Percentiles rank a stretch among this genome's conserved stretches.
These are phyloP conservation scores for Mastacembelus armatus DNA, from an alignment of 2,797 vertebrate species.

Conservation along the genomic window DNA sequence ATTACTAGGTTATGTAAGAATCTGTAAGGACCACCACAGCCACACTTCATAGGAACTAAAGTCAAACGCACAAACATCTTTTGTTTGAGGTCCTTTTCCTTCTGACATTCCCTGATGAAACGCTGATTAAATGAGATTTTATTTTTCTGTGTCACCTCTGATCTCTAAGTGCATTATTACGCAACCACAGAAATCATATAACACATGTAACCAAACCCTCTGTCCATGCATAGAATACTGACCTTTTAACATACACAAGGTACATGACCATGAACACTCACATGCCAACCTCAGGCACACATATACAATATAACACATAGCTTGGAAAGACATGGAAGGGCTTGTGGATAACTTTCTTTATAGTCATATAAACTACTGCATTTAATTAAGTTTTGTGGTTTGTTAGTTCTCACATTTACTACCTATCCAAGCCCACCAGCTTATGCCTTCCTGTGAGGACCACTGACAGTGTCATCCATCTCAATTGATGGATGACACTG, in stretches of 20 bases:
- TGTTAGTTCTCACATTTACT: conserved; percentile 30
- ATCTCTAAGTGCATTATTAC: neutral
- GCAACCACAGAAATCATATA: conserved; percentile 13
- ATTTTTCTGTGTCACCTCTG: neutral
- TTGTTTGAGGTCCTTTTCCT: neutral
- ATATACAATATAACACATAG: conserved; percentile 10
- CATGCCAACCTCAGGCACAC: conserved; percentile 12
- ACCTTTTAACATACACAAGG: neutral
- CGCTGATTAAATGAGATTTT: neutral
- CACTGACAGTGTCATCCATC: conserved; percentile 32
- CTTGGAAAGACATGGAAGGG: conserved; percentile 35
- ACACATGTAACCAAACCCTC: neutral
- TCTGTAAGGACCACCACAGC: conserved; percentile 55
- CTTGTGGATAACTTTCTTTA: neutral
- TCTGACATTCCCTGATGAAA: conserved; percentile 6
- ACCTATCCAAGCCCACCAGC: conserved; percentile 12
- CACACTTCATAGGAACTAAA: conserved; percentile 69
- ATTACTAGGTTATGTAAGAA: conserved; percentile 76
- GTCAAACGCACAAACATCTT: conserved; percentile 15
- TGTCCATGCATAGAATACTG: neutral
- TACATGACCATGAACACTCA: conserved; percentile 12
- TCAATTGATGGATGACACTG: conserved; percentile 1
- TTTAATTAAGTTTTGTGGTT: conserved; percentile 24
- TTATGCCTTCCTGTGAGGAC: conserved; percentile 28
- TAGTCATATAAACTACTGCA: conserved; percentile 1